Percentiles rank a stretch among this genome's conserved stretches.
phyloP scores from a whole-genome alignment of 1,140 invertebrate genomes.

The Monochamus saltuarius region DNA sequence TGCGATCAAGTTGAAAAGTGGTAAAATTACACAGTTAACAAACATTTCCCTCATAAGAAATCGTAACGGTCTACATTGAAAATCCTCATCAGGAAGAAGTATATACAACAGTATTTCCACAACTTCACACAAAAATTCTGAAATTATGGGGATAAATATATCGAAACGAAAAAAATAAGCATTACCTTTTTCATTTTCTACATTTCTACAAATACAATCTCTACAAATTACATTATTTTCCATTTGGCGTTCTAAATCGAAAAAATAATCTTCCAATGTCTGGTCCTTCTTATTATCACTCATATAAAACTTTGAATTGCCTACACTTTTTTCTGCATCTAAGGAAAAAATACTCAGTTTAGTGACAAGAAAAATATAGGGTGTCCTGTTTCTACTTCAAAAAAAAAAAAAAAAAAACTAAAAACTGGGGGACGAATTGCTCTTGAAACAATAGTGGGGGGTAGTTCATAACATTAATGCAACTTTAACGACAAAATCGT shows the following conservation, averaged over 20 bases:
- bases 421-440: too few relatives aligned
- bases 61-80: conserved; percentile 78
- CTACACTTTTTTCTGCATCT: conserved; percentile 36
- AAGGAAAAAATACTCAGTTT: conserved; percentile 20
- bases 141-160: conserved; percentile 37
- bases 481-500: too few relatives aligned
- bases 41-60: conserved; percentile 80
- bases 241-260: conserved; percentile 84
- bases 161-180: background rate
- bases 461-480: too few relatives aligned
- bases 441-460: too few relatives aligned
- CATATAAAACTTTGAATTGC: conserved; percentile 41
- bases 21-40: conserved; percentile 75
- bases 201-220: conserved; percentile 66
- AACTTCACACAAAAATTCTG: conserved; percentile 82
- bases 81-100: conserved; percentile 80
- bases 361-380: background rate
- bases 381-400: too few relatives aligned
- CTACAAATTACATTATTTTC: conserved; percentile 74
- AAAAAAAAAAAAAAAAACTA: too few relatives aligned
- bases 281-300: conserved; percentile 42
- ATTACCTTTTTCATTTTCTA: conserved; percentile 61
- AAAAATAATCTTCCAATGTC: conserved; percentile 76
- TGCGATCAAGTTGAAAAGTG: conserved; percentile 78
- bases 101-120: conserved; percentile 84